These are phyloP conservation scores for Sparus aurata DNA, from an alignment of 2,797 vertebrate species.

Conservation along the genomic window DNA sequence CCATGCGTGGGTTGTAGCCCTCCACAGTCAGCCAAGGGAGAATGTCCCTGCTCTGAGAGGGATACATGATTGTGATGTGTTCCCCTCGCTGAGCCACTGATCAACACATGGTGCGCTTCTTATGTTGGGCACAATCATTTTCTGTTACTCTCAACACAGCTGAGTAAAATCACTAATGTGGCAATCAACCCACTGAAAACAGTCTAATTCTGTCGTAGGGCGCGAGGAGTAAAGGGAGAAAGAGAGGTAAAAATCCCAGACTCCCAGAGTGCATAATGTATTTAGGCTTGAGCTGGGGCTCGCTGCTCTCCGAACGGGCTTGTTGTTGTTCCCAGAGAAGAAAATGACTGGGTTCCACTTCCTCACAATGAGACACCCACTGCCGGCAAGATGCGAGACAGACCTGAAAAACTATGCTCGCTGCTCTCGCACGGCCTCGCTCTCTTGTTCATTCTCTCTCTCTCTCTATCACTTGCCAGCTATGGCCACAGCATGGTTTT, in stretches of 20 bases:
- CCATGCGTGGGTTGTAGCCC: slow-evolving; percentile 80
- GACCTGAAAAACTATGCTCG: slow-evolving; percentile 75
- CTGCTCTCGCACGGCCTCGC: slow-evolving; percentile 69
- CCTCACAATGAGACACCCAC: slow-evolving; percentile 81
- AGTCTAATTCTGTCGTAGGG: slow-evolving; percentile 73
- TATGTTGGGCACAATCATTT: slow-evolving; percentile 64
- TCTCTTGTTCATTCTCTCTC: slow-evolving; percentile 54
- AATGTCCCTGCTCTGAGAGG: slow-evolving; percentile 75
- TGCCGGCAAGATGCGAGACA: slow-evolving; percentile 74
- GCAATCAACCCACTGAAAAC: slow-evolving; percentile 86
- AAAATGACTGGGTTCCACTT: slow-evolving; percentile 82
- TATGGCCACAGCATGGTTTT: slow-evolving; percentile 72
- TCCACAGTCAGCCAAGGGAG: slow-evolving; percentile 64
- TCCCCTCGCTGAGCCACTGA: slow-evolving; percentile 79
- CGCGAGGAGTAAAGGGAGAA: slow-evolving; percentile 48
- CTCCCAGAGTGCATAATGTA: slow-evolving; percentile 68
- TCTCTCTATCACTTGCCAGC: slow-evolving; percentile 69
- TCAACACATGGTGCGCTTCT: slow-evolving; percentile 74
- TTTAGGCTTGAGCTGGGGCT: slow-evolving; percentile 71
- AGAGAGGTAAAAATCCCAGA: slow-evolving; percentile 54
- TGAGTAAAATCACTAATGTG: slow-evolving; percentile 75
- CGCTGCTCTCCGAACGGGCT: slow-evolving; percentile 68
- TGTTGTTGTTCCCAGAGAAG: slow-evolving; percentile 82
- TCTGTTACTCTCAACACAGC: slow-evolving; percentile 74
- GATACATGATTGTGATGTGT: slow-evolving; percentile 75